Evolutionary conservation across 2,797 vertebrate genomes (phyloP), one percentile per base, ranked within the genome.

Genomic region (Lithobates sylvaticus): DNA sequence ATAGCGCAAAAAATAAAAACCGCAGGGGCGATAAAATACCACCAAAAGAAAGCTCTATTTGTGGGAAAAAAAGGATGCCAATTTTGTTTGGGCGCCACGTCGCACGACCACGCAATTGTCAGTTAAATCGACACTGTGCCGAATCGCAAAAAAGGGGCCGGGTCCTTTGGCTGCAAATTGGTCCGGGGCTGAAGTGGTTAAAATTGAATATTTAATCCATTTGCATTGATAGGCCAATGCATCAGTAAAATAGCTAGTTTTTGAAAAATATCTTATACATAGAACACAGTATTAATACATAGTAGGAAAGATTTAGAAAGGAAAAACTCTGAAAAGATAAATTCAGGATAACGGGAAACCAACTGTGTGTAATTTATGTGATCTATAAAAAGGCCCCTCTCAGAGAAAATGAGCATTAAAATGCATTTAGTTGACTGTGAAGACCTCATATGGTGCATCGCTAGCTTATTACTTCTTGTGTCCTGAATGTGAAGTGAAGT

Each of bases 331-430:
- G 15, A 58, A 64, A 74, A 74, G 32, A 73, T 73, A 16, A 68
- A 83, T 77, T 68, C 64, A 42, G 21, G 34, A 54, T 13, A 83
- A 83, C 58, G 13, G 61, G 72, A 76, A 83, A 76, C 64, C 82
- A 77, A 70, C 82, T 84, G 82, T 84, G 73, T 76, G 77, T 76
- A 76, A 84, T 76, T 76, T 69, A 76, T 76, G 39, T 29, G 68
- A 76, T 75, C 61, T 75, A 83, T 82, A 73, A 73, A 73, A 76
- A 68, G 36, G 32, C 73, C 44, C 10, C 79, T 39, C 69, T 73
- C 47, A 10, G 78, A 29, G 69, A 81, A 81, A 73, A 81, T 39
- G 79, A 39, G 73, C 69, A 64, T 81, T 36, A 39, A 81, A 73
- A 74, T 58, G n/a, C 54, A 42, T 73, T 23, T 64, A 73, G 69